These are phyloP conservation scores for Zapus hudsonius DNA, from an alignment of 2,113 vertebrate genomes.

Conservation along the genomic window DNA sequence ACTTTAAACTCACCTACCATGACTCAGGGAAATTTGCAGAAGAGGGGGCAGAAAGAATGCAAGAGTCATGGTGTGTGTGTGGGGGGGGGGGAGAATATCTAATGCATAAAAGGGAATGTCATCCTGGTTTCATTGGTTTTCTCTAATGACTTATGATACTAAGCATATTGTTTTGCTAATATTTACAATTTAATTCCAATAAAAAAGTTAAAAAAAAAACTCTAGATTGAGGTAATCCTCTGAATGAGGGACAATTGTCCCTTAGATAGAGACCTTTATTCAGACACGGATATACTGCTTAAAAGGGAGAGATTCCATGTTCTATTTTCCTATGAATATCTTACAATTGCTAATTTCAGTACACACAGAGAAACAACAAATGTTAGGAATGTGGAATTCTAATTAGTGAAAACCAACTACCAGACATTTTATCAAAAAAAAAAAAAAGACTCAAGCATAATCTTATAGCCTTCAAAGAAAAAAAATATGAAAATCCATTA, in stretches of 20 bases:
- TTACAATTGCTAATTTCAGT: not conserved
- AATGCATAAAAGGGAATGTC: no score
- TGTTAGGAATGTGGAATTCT: not conserved
- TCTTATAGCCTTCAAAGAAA: not conserved
- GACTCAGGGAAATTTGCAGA: no score
- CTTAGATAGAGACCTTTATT: not conserved
- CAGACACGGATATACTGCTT: not conserved
- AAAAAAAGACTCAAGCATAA: not conserved
- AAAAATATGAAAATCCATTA: constrained; percentile 5
- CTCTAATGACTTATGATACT: no score
- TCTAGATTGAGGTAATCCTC: not conserved
- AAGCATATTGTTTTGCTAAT: no score
- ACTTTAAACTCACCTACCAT: no score
- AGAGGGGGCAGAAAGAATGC: no score
- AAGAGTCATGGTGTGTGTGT: no score
- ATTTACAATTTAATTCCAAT: no score
- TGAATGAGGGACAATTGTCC: not conserved
- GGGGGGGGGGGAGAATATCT: no score
- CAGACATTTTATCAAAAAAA: not conserved
- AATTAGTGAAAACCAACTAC: not conserved
- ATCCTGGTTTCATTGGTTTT: no score
- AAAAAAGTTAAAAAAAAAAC: no score
- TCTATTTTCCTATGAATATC: not conserved
- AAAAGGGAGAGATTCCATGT: not conserved
- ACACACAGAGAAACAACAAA: not conserved